Evolutionary conservation across 1,140 invertebrate species (phyloP).

Genomic region (Ladona fulva): DNA sequence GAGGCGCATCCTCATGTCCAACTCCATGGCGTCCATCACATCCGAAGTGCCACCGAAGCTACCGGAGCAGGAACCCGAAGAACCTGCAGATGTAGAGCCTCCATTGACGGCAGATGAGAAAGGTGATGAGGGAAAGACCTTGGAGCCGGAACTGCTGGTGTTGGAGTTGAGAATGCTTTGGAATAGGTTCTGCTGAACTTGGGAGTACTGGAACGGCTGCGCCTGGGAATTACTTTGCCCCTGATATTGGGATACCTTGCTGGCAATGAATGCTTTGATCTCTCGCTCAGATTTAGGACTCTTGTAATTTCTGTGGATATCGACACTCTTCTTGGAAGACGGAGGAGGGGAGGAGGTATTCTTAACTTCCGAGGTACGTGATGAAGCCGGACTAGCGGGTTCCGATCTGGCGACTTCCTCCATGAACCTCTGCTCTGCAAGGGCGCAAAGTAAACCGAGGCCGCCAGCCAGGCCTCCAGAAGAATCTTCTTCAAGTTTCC

Average conservation of each 20-base stretch:
- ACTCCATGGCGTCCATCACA: slow-evolving; percentile 62
- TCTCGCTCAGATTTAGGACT: slow-evolving; percentile 39
- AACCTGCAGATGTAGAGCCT: slow-evolving; percentile 34
- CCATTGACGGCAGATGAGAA: slow-evolving; percentile 32
- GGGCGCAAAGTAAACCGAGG: slow-evolving; percentile 67
- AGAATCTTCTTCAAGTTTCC: slow-evolving; percentile 7
- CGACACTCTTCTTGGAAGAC: slow-evolving; percentile 20
- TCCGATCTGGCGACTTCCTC: slow-evolving; percentile 49
- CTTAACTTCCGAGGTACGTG: slow-evolving; percentile 29
- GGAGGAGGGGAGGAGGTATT: slow-evolving; percentile 14
- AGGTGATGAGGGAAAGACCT: neutral
- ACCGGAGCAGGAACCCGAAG: slow-evolving; percentile 12
- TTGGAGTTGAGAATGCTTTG: neutral
- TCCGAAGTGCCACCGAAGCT: slow-evolving; percentile 24
- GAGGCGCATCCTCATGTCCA: slow-evolving; percentile 66
- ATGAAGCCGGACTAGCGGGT: slow-evolving; percentile 26
- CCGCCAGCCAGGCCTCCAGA: slow-evolving; percentile 48
- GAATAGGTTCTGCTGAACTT: neutral
- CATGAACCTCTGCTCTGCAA: slow-evolving; percentile 74
- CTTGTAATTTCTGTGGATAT: slow-evolving; percentile 33
- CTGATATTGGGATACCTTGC: slow-evolving; percentile 28
- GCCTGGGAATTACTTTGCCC: slow-evolving; percentile 2
- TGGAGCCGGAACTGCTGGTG: neutral
- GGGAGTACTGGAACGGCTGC: neutral
- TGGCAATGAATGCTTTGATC: slow-evolving; percentile 37